Conservation (phyloP, 2,113 vertebrate species). For the Trematocara macrostoma region DNA sequence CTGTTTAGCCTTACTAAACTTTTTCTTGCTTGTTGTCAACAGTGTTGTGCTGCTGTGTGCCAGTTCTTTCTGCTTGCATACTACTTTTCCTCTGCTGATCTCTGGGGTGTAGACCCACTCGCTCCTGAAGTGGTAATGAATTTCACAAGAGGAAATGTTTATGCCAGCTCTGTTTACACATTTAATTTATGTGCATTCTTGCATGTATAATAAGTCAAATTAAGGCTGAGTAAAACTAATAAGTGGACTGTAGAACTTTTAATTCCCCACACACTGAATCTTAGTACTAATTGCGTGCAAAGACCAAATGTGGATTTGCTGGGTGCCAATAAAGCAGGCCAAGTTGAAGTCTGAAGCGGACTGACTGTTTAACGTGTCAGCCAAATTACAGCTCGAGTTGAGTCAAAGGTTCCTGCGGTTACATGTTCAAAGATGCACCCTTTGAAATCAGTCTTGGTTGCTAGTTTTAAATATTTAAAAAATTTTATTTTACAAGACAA, state of each 20-base stretch:
- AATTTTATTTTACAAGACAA: conserved; percentile 11
- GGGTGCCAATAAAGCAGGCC: background rate
- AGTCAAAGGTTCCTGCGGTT: background rate
- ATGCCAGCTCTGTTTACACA: conserved; percentile 52
- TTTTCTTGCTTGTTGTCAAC: conserved; percentile 54
- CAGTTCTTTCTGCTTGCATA: conserved; percentile 46
- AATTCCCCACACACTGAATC: background rate
- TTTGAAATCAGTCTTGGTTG: background rate
- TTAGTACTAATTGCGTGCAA: background rate
- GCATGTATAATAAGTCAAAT: conserved; percentile 54
- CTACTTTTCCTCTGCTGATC: conserved; percentile 44
- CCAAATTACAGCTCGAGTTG: background rate
- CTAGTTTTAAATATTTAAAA: conserved; percentile 30
- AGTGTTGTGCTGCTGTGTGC: conserved; percentile 46
- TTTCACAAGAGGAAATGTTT: conserved; percentile 56
- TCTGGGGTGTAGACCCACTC: conserved; percentile 41
- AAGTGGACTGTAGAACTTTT: conserved; percentile 23
- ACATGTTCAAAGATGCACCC: background rate
- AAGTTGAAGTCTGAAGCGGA: background rate
- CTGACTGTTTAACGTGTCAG: background rate
- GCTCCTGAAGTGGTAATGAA: conserved; percentile 62
- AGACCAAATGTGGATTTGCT: background rate
- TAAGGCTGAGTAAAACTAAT: conserved; percentile 25
- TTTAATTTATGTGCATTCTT: conserved; percentile 59
- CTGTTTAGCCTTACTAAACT: conserved; percentile 89